phyloP scores from a whole-genome alignment of 1,140 invertebrate species.

The Druon quercuslanigerum region DNA sequence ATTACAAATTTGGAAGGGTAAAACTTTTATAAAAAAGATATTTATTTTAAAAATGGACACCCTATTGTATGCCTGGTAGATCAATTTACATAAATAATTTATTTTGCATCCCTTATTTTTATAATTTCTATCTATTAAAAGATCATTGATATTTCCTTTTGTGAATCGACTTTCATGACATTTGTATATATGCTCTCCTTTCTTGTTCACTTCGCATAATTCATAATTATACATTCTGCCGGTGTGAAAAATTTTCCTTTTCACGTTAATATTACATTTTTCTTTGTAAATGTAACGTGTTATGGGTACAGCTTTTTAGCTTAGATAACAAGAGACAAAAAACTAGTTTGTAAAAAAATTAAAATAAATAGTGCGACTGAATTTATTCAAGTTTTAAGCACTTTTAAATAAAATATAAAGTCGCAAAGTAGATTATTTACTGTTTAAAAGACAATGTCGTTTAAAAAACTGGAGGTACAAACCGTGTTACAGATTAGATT shows the following conservation, averaged over 20 bases:
- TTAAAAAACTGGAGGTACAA: too few relatives aligned
- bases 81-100: neutral
- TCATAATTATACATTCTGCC: conserved; percentile 33
- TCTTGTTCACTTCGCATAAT: conserved; percentile 46
- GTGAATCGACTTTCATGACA: conserved; percentile 46
- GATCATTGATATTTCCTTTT: conserved; percentile 39
- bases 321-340: conserved; percentile 1
- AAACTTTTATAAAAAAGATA: too few relatives aligned
- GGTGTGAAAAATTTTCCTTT: conserved; percentile 34
- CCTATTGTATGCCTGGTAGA: too few relatives aligned
- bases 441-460: too few relatives aligned
- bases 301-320: conserved; percentile 40
- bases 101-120: conserved; percentile 21
- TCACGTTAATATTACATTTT: conserved; percentile 36
- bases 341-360: neutral
- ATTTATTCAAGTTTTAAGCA: too few relatives aligned
- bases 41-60: too few relatives aligned
- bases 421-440: too few relatives aligned
- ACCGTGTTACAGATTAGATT: too few relatives aligned
- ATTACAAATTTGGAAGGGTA: too few relatives aligned
- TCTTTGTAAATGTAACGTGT: conserved; percentile 22
- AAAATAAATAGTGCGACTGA: neutral
- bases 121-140: conserved; percentile 42
- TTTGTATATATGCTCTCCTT: conserved; percentile 46
- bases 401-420: too few relatives aligned